These are phyloP conservation scores for Ovibos moschatus DNA, from an alignment of 2,113 vertebrate genomes.

Conservation along the genomic window DNA sequence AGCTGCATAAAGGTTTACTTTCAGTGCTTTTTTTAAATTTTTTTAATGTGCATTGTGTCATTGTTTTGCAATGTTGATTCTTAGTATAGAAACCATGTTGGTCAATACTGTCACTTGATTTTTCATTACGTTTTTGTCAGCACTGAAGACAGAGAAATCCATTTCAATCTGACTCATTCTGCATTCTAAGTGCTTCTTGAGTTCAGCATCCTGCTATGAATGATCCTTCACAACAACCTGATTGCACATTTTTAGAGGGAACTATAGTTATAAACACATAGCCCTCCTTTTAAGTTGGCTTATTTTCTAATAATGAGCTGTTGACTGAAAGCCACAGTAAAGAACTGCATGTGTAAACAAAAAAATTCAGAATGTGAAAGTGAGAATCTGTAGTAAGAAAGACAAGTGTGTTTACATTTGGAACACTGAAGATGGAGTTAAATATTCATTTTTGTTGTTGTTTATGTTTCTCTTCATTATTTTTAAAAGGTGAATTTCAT, in stretches of 20 bases:
- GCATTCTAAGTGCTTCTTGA: background rate
- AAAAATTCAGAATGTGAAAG: background rate
- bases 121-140: background rate
- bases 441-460: background rate
- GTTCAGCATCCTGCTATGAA: background rate
- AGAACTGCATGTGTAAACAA: background rate
- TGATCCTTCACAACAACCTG: background rate
- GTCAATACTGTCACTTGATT: background rate
- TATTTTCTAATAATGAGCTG: slow-evolving; percentile 4
- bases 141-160: background rate
- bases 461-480: background rate
- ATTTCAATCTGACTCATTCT: background rate
- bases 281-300: background rate
- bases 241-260: background rate
- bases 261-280: background rate
- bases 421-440: background rate
- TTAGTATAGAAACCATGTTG: background rate
- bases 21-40: background rate
- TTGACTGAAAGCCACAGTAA: background rate
- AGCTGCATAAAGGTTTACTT: background rate
- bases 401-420: background rate
- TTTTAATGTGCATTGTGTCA: background rate
- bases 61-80: background rate
- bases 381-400: background rate
- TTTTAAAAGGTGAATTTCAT: background rate